Conservation (phyloP, 2,113 vertebrate species). For the Rhodinocichla rosea region DNA sequence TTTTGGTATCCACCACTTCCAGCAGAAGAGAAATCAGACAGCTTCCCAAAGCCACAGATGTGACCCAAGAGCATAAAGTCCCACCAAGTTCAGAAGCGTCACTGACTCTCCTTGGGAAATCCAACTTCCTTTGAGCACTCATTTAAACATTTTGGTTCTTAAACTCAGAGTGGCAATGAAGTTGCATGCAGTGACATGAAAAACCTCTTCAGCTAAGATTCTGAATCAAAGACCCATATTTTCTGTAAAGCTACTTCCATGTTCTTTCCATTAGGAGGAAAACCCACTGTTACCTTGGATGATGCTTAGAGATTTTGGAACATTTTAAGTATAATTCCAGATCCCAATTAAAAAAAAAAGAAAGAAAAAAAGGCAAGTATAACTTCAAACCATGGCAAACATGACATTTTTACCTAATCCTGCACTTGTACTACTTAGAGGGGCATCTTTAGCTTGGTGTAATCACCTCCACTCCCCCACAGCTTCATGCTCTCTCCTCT, state of each 20-base stretch:
- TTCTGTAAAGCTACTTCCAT: conserved; percentile 52
- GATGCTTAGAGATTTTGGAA: background rate
- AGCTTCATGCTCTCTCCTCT: background rate
- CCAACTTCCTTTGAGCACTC: conserved; percentile 42
- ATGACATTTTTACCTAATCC: background rate
- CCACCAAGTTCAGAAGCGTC: background rate
- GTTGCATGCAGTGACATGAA: conserved; percentile 37
- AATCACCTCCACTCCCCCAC: background rate
- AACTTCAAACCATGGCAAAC: background rate
- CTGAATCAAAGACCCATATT: background rate
- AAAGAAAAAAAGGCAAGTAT: background rate
- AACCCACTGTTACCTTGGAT: background rate
- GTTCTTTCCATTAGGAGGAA: conserved; percentile 32
- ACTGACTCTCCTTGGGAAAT: conserved; percentile 21
- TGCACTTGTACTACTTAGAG: background rate
- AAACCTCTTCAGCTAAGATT: conserved; percentile 11
- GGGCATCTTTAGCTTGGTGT: background rate
- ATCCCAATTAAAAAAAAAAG: background rate
- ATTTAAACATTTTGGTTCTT: conserved; percentile 2
- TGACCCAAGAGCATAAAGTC: background rate
- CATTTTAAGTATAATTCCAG: background rate
- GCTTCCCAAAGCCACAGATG: conserved; percentile 24
- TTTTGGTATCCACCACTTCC: conserved; percentile 23
- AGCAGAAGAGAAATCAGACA: conserved; percentile 10
- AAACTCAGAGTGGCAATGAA: conserved; percentile 45